Percentiles rank a stretch among this genome's conserved stretches.
Conservation (phyloP, 2,888 invertebrate species). For the Pristionchus fissidentatus region DNA sequence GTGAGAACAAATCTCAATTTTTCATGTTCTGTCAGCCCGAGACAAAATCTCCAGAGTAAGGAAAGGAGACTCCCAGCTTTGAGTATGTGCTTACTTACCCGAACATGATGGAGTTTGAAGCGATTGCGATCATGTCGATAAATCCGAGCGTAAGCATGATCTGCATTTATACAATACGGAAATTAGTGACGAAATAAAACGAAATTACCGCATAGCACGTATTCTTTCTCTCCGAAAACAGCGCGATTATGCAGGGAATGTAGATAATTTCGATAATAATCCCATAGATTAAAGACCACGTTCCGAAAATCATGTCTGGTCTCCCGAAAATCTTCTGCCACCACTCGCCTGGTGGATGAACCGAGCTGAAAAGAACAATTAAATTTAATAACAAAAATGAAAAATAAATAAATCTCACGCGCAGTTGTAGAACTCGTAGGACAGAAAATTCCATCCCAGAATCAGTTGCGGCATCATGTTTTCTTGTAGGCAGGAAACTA, state of each 20-base stretch:
- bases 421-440: constrained; percentile 34
- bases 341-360: neutral
- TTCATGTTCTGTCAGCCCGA: too few relatives aligned
- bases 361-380: neutral
- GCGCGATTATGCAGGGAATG: neutral
- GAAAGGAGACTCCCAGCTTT: too few relatives aligned
- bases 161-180: neutral
- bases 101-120: constrained; percentile 18
- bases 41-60: too few relatives aligned
- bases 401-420: neutral
- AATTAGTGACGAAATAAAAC: neutral
- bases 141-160: constrained; percentile 32
- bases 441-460: neutral
- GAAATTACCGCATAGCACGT: constrained; percentile 9
- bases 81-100: neutral
- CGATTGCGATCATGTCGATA: constrained; percentile 10
- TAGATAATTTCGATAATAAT: neutral
- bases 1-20: too few relatives aligned
- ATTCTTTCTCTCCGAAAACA: constrained; percentile 6
- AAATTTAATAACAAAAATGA: neutral
- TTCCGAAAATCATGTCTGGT: neutral
- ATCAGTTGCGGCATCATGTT: neutral
- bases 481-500: too few relatives aligned
- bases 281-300: neutral
- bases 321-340: constrained; percentile 1